Percentiles rank a stretch among this genome's conserved stretches.
These are phyloP conservation scores for Aulostomus chinensis DNA, from an alignment of 2,797 vertebrate genomes.

Conservation along the genomic window DNA sequence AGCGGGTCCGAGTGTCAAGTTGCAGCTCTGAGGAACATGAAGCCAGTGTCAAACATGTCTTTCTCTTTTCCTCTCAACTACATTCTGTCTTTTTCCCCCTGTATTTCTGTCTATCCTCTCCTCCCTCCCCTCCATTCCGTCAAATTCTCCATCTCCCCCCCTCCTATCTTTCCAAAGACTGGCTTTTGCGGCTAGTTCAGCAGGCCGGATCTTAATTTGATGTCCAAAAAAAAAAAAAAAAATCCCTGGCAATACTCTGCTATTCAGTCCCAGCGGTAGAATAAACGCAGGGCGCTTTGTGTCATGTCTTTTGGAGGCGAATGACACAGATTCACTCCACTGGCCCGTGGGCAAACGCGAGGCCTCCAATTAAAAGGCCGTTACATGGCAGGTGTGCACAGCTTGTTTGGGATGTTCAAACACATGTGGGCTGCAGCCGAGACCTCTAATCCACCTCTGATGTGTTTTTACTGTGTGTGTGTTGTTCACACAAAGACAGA, in stretches of 20 bases:
- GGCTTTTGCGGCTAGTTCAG: constrained; percentile 38
- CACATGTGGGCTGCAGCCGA: constrained; percentile 18
- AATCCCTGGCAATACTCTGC: constrained; percentile 34
- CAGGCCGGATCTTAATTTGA: constrained; percentile 48
- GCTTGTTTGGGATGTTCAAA: constrained; percentile 43
- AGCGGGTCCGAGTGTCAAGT: constrained; percentile 51
- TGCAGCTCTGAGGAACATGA: constrained; percentile 50
- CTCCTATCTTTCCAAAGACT: constrained; percentile 38
- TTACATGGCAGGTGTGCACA: constrained; percentile 26
- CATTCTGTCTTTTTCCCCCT: constrained; percentile 1
- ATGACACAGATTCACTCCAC: constrained; percentile 58
- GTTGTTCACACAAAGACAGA: constrained; percentile 12
- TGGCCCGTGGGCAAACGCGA: constrained; percentile 31
- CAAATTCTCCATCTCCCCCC: constrained; percentile 26
- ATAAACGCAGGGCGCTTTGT: constrained; percentile 39
- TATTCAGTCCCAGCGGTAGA: constrained; percentile 37
- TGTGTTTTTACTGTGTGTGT: constrained; percentile 14
- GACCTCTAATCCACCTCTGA: constrained; percentile 7
- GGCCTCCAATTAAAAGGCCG: constrained; percentile 66
- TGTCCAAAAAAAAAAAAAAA: constrained; percentile 48
- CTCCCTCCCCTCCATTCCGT: background rate
- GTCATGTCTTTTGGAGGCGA: constrained; percentile 49
- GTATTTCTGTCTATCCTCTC: constrained; percentile 5
- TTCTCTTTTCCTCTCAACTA: constrained; percentile 11
- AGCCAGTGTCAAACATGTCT: constrained; percentile 43